Conservation (phyloP, 2,113 vertebrate genomes). For the Passer montanus region DNA sequence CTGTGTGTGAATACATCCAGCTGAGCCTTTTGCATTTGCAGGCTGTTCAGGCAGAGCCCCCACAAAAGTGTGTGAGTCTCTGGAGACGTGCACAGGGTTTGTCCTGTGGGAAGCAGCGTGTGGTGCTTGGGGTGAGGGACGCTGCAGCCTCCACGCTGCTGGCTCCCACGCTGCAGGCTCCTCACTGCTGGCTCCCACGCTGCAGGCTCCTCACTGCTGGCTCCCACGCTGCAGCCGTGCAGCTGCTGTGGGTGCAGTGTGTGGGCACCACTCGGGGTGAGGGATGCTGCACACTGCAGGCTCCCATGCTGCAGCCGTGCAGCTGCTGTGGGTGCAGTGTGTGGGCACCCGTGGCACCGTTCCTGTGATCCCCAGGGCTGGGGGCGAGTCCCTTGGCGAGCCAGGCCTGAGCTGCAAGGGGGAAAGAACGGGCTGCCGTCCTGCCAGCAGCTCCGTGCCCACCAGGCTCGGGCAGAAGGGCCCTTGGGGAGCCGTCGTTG, state of each 20-base stretch:
- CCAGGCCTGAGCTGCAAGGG: not conserved
- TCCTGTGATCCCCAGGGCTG: accelerated
- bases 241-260: not conserved
- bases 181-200: not conserved
- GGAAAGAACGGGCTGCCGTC: accelerated
- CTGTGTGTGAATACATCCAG: conserved; percentile 25
- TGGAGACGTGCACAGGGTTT: not conserved
- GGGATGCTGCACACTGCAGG: not conserved
- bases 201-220: not conserved
- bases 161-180: not conserved
- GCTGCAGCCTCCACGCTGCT: not conserved
- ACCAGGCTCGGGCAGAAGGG: accelerated
- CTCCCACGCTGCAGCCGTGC: not conserved
- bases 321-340: accelerated
- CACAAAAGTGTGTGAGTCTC: not conserved
- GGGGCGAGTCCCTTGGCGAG: accelerated
- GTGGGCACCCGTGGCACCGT: accelerated
- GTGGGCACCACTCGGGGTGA: not conserved
- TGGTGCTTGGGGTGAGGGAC: not conserved
- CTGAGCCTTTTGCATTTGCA: conserved; percentile 41
- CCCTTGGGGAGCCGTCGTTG: not conserved
- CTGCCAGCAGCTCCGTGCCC: not conserved
- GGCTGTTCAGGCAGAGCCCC: conserved; percentile 28
- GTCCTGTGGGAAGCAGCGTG: not conserved
- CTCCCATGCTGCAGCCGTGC: not conserved